Evolutionary conservation across 2,113 vertebrate genomes (phyloP), one percentile per base, ranked within the genome.

Genomic region (Verasper variegatus): DNA sequence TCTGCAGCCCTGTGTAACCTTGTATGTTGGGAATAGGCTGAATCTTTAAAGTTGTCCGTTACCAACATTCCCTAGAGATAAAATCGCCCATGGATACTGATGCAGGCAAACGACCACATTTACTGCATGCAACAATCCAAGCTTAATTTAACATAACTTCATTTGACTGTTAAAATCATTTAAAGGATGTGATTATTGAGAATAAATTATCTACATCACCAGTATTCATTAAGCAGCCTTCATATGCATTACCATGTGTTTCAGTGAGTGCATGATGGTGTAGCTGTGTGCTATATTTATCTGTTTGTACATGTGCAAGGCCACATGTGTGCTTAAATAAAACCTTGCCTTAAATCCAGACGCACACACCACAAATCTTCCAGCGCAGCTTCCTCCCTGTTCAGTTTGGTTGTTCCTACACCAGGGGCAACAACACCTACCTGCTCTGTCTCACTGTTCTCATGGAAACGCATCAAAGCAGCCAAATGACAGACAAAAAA

Each of bases 401-500:
- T 83, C 70, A 52, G 63, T 85, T 76, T 77, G 74, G 81, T 73
- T 84, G 76, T 85, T 91, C 58, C 54, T 78, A 64, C 74, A 91
- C 84, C 73, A 65, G 71, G 76, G 82, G 80, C 86, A 87, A 86
- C 84, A 85, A 84, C 88, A 89, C 73, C 88, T 89, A 86, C 89
- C 80, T 88, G 79, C 70, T 80, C 78, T 26, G 76, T 82, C 78
- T 89, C 45, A 58, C 73, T 90, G 90, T 92, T 91, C 85, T 91
- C 91, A 90, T 92, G 91, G 89, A 93, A 93, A 92, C 84, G 64
- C 86, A 88, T 89, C 84, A 89, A 88, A 90, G 78, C 47, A 77
- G 82, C 74, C 63, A 61, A 77, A 73, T 81, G 82, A 87, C 26
- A 86, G 79, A 86, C 74, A 58, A 61, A 78, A 76, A 27, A 11